A percentile compares a stretch with the other conserved stretches of the same genome.
These are phyloP conservation scores for Rhogogaster chlorosoma DNA, from an alignment of 2,888 invertebrate genomes.

Conservation along the genomic window DNA sequence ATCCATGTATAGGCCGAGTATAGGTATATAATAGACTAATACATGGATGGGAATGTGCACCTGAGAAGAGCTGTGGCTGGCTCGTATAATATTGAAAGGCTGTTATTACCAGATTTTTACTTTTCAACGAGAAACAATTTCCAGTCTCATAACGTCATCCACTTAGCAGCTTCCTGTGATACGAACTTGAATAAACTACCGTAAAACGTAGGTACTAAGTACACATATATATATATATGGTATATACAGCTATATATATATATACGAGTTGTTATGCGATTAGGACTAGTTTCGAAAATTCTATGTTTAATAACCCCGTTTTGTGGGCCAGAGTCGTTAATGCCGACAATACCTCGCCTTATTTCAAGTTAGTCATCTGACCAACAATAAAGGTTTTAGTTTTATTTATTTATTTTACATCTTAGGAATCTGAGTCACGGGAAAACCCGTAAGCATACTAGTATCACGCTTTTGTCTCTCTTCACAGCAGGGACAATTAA, in stretches of 20 bases:
- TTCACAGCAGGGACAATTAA: not conserved
- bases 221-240: not conserved
- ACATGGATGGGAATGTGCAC: not conserved
- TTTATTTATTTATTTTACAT: not conserved
- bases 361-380: not conserved
- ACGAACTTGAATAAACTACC: not conserved
- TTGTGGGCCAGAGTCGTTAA: not conserved
- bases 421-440: not conserved
- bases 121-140: constrained; percentile 39
- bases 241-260: not conserved
- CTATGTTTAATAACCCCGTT: not conserved
- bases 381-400: not conserved
- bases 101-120: constrained; percentile 10
- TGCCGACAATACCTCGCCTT: not conserved
- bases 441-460: not conserved
- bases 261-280: not conserved
- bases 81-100: not conserved
- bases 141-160: constrained; percentile 33
- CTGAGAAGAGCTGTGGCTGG: not conserved
- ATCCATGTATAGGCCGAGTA: not conserved
- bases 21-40: not conserved
- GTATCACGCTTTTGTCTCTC: not conserved
- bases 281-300: not conserved
- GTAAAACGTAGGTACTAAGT: not conserved
- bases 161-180: constrained; percentile 31